These are phyloP conservation scores for Phalacrocorax aristotelis DNA, from an alignment of 2,113 vertebrate genomes.

Conservation along the genomic window DNA sequence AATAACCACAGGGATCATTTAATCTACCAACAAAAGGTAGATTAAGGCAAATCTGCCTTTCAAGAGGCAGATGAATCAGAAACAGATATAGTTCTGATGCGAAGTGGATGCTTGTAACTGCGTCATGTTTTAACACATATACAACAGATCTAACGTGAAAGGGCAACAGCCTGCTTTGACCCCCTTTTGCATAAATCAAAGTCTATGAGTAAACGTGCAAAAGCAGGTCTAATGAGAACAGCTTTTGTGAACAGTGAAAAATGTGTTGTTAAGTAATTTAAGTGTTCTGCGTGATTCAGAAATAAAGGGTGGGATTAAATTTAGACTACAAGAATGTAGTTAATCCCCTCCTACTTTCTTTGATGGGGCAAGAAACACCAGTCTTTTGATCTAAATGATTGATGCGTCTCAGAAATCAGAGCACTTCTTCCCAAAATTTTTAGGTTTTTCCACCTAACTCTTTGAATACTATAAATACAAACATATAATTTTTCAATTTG, in stretches of 20 bases:
- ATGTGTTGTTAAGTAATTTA: background rate
- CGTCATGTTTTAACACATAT: background rate
- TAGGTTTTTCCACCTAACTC: background rate
- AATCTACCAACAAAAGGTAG: background rate
- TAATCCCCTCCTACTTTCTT: background rate
- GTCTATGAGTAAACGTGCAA: background rate
- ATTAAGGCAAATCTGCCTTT: background rate
- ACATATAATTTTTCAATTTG: background rate
- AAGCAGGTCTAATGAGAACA: background rate
- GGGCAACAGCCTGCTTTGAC: background rate
- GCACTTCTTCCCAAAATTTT: background rate
- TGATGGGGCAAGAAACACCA: background rate
- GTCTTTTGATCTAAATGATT: background rate
- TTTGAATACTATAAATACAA: background rate
- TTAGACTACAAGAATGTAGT: background rate
- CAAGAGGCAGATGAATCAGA: background rate
- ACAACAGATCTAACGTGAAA: rapidly evolving
- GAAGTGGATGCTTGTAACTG: background rate
- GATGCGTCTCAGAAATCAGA: background rate
- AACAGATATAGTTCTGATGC: background rate
- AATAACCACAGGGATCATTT: background rate
- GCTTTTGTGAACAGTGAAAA: background rate
- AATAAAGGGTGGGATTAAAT: background rate
- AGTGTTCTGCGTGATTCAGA: background rate
- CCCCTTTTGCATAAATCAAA: background rate